Base-by-base conservation (phyloP, 2,888 invertebrate species). In the Spatulosminthurus flaviceps region DNA sequence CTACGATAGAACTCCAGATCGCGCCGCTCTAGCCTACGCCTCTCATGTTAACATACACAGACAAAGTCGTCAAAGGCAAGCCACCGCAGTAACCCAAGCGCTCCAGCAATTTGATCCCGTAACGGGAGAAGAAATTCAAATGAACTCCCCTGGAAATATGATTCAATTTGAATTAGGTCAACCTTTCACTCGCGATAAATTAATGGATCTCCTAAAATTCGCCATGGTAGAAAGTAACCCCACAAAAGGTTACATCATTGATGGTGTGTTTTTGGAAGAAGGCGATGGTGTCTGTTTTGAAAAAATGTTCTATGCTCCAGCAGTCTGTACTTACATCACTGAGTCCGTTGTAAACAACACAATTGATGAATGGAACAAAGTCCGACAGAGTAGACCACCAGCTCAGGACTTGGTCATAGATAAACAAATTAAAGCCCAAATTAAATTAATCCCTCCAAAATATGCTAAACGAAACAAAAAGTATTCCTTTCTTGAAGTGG, bases 161-260 rank as follows among this genome's bases (percentile, higher is more conserved):
- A 77, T 67, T 16, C 64, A 66, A 21, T 75, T 64, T 41, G 28
- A 70, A 22, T 1, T 34, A n/a, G 24, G 26, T 26, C 60, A 70
- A 21, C 22, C 41, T 22, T 29, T 71, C 5, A 60, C 60, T 4
- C 21, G 81, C 13, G 74, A 80, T 19, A 82, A 82, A 75, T 78
- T 83, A 28, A 41, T 83, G 42, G 82, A 83, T 29, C 75, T 83
- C 22, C 78, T 81, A 41, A 82, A 82, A 73, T 82, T 82, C 34
- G 82, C 83, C 13, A 83, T 83, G 83, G 69, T 80, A 7, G 83
- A 83, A 43, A 64, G 75, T 28, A 74, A 81, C 21, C 83, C 83
- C 2, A 81, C 82, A 22, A 73, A 76, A 7, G 83, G 83, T 11
- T 83, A 82, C 34, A 71, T 83, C 1, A 61, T 82, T 24, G 82